Base-by-base conservation (phyloP, 92 coral and sea anemone species). In the Isaurus tuberculatus region DNA sequence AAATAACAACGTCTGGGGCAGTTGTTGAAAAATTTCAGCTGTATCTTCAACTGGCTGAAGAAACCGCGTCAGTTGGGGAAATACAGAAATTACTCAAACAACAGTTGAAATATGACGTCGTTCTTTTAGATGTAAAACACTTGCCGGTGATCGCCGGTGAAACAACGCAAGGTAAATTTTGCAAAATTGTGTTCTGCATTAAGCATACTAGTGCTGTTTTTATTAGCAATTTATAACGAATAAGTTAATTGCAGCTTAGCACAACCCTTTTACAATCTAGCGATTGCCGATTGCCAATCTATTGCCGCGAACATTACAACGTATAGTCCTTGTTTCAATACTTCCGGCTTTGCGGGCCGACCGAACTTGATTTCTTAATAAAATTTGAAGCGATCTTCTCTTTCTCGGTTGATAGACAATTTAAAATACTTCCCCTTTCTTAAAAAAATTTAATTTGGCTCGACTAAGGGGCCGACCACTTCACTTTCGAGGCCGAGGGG, bases 71-170 rank as follows among this genome's bases (percentile, higher is more conserved):
- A 15, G 88, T 83, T 55, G 88, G 75, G 11, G 65, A 64, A 68
- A 31, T 84, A 20, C 28, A 72, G 49, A 70, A 60, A 64, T 15
- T 83, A 72, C 32, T 87, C 17, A 71, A 83, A 53, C 72, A 58
- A 36, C 91, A 88, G 44, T 88, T 88, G 61, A 88, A 80, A n/a
- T 88, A 26, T 72, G 79, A 88, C 7, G 85, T 84, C 11, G 34
- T 37, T 36, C 72, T 88, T 33, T 29, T 84, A 2, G 85, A 84
- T 67, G 49, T 79, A 9, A 88, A 88, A 78, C 86, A 84, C 55
- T 69, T 88, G 23, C 91, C 89, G 15, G 79, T 88, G 9, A 60
- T 88, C 32, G 34, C 64, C 16, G 78, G 89, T 23, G 73, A 79
- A 44, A 63, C 64, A 22, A 88, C 81, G 19, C 75, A 49, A 82